Evolutionary conservation across 2,888 invertebrate species (phyloP).

Genomic region (Brachypalpus laphriformis): DNA sequence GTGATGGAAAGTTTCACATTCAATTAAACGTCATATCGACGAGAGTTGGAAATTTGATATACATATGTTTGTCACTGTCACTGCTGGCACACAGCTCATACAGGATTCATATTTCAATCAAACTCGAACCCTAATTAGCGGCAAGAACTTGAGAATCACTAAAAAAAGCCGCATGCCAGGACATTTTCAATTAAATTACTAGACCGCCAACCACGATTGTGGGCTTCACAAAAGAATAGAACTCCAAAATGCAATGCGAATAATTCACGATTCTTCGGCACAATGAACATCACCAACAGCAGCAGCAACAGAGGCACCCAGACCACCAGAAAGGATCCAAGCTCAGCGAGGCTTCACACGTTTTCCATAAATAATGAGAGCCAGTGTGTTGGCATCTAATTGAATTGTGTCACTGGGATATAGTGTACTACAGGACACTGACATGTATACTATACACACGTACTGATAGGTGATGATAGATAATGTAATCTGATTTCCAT

Average conservation of each 20-base stretch:
- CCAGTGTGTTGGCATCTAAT: conserved; percentile 64
- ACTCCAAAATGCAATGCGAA: conserved; percentile 41
- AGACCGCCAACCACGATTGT: conserved; percentile 13
- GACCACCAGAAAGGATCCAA: conserved; percentile 3
- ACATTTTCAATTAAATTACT: conserved; percentile 38
- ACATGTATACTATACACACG: conserved; percentile 32
- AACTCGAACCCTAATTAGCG: conserved; percentile 59
- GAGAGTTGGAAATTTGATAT: conserved; percentile 32
- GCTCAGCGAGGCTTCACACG: conserved; percentile 58
- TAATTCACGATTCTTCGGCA: conserved; percentile 42
- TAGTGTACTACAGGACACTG: conserved; percentile 44
- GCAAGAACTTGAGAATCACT: conserved; percentile 19
- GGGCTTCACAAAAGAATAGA: conserved; percentile 37
- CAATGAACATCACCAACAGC: conserved; percentile 16
- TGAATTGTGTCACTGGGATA: conserved; percentile 63
- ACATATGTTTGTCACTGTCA: conserved; percentile 40
- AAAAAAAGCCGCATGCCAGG: conserved; percentile 5
- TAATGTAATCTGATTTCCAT: conserved; percentile 70
- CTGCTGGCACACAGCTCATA: background rate
- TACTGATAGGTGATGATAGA: conserved; percentile 65
- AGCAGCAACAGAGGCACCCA: conserved; percentile 2
- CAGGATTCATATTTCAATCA: conserved; percentile 5
- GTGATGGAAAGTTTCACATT: conserved; percentile 38
- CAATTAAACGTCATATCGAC: conserved; percentile 61
- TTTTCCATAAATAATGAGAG: conserved; percentile 70